Base-by-base conservation (phyloP, 2,113 vertebrate genomes). In the Strigops habroptila region DNA sequence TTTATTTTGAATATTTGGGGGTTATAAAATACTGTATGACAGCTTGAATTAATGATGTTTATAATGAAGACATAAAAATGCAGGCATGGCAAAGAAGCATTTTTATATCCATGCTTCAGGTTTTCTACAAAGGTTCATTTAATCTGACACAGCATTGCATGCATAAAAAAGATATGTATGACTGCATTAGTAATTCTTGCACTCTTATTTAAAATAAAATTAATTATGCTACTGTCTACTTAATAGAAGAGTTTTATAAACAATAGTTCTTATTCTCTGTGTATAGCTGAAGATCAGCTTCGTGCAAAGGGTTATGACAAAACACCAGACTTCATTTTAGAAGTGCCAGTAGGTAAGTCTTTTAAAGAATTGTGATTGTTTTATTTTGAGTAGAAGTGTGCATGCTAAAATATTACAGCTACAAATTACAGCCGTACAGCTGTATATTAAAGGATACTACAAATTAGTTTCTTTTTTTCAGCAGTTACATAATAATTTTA, bases 291-390 rank as follows among this genome's bases (percentile, higher is more conserved):
- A 98, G 99, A 99, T 98, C 99, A 99, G 92, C 98, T 99, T 91
- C 99, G 99, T 97, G 97, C 98, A 69, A 99, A 99, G 93, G 99
- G 99, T 93, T 99, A 99, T 84, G 99, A 99, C 98, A 99, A 99
- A 98, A 99, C 99, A 63, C 99, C 99, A 86, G 99, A 99, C 90
- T 99, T 99, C 77, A 99, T 99, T 96, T 98, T 99, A 96, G 99
- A 99, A 97, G 99, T 99, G 59, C 99, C 99, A 88, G 96, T 99
- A 82, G 99, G 99, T 99, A 95, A 98, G 99, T 99, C 48, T 87
- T 82, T 81, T 64, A 75, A 77, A 91, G 18, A 39, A 17, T 82
- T 96, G 85, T 86, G 43, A 14, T 91, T 86, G n/a, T 65, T 87
- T 78, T 82, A 33, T 90, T 82, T 82, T 74, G n/a, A 80, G 24